These are phyloP conservation scores for Borostomias antarcticus DNA, from an alignment of 2,797 vertebrate species.

Conservation along the genomic window DNA sequence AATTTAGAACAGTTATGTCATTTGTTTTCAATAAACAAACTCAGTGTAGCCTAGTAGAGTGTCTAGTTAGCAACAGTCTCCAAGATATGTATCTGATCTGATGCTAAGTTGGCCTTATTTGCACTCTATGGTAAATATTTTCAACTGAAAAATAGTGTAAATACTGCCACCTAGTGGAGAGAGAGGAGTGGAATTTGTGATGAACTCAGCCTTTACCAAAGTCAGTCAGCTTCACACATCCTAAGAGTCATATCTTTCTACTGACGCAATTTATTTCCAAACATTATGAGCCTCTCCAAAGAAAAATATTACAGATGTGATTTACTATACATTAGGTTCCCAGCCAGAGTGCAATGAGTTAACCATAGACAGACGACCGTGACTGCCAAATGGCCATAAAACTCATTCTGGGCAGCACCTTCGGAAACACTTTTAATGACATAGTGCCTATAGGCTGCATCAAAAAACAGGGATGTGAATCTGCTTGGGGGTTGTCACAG, in stretches of 20 bases:
- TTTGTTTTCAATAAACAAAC: conserved; percentile 53
- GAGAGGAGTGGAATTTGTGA: neutral
- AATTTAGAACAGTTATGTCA: conserved; percentile 41
- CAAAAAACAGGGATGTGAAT: conserved; percentile 12
- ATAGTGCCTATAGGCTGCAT: too few relatives aligned
- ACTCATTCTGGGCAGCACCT: conserved; percentile 22
- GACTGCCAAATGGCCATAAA: conserved; percentile 8
- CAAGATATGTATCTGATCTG: conserved; percentile 59
- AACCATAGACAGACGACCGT: conserved; percentile 14
- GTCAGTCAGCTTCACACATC: neutral
- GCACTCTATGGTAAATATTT: conserved; percentile 45
- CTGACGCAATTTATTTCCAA: neutral
- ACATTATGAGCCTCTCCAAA: neutral
- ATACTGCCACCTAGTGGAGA: conserved; percentile 63
- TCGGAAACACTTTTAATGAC: conserved; percentile 18
- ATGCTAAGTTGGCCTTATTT: conserved; percentile 59
- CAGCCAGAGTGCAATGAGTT: conserved; percentile 3
- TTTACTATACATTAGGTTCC: neutral
- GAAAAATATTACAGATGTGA: neutral
- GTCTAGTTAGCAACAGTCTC: conserved; percentile 55
- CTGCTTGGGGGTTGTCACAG: conserved; percentile 8
- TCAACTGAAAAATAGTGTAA: conserved; percentile 1
- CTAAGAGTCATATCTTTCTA: neutral
- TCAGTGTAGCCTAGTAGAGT: conserved; percentile 42
- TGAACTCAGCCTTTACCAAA: neutral